Conservation (phyloP, 2,888 invertebrate species). For the Parthenolecanium corni region DNA sequence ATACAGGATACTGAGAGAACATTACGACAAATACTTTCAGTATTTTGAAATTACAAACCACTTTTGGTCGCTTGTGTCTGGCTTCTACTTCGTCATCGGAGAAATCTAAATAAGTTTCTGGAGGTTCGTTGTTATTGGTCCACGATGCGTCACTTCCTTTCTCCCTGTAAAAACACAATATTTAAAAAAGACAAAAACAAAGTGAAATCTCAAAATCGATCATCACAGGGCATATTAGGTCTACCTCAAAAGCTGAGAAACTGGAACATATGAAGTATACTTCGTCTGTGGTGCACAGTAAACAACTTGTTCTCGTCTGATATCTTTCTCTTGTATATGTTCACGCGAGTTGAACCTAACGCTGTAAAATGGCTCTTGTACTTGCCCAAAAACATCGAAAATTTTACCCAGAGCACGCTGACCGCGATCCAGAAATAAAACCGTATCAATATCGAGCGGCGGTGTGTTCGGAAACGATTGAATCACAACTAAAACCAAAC, state of each 20-base stretch:
- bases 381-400: slow-evolving; percentile 85
- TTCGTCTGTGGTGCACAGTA: slow-evolving; percentile 69
- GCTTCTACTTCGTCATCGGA: slow-evolving; percentile 81
- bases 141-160: slow-evolving; percentile 84
- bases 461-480: slow-evolving; percentile 58
- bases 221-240: no score
- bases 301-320: slow-evolving; percentile 57
- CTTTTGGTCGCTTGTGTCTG: slow-evolving; percentile 35
- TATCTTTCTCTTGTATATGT: slow-evolving; percentile 58
- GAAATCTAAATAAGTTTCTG: slow-evolving; percentile 57
- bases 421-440: slow-evolving; percentile 72
- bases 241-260: slow-evolving; percentile 58
- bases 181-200: background rate
- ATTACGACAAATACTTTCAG: no score
- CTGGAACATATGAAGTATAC: slow-evolving; percentile 64
- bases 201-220: no score
- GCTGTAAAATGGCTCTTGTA: slow-evolving; percentile 73
- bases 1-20: no score
- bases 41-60: no score
- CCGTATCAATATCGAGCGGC: slow-evolving; percentile 72
- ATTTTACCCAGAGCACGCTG: slow-evolving; percentile 63
- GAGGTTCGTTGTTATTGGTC: slow-evolving; percentile 70
- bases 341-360: slow-evolving; percentile 74
- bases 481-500: slow-evolving; percentile 54
- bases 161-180: slow-evolving; percentile 35